Base-by-base conservation (phyloP, 2,888 invertebrate genomes). In the Strigamia maritima region DNA sequence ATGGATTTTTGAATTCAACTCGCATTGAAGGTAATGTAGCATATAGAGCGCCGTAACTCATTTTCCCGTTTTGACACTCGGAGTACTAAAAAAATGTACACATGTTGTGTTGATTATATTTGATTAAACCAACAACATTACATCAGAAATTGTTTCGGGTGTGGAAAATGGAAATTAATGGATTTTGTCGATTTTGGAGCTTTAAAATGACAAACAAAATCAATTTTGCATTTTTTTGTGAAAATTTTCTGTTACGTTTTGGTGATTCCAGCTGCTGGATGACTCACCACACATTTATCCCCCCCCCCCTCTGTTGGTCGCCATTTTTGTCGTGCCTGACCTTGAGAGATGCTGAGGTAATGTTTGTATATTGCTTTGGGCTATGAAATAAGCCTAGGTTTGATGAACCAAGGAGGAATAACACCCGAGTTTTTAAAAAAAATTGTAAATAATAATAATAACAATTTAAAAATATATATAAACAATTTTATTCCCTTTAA, bases 331-430 rank as follows among this genome's bases (percentile, higher is more conserved):
- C 19, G 22, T 60, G 60, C 60, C 60, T 60, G 60, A 60, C 60
- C 60, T 60, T 60, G 60, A 60, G 60, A 60, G 60, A 19, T 60
- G 60, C 60, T 60, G 60, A 60, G 60, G 60, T 60, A 60, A 24
- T 60, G 60, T 60, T 44, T 44, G 12, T 12, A 2, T 10, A 10
- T 2, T 60, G 22, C 60, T 19, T 19, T 10, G 22, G 60, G 60
- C 22, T 44, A 60, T 19, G 49, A 49, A 49, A 49, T 60, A 19
- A 10, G 22, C 19, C 60, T 19, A 60, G n/a, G 60, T 60, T 60
- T 60, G 60, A 60, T 60, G 60, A 60, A 60, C 60, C 60, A 60
- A n/a, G 60, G 40, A 44, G 40, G 12, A 44, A 60, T n/a, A 60
- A 60, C 60, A 60, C n/a, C 60, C 16, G 12, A 44, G 2, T 2